These are phyloP conservation scores for Aethes cnicana DNA, from an alignment of 2,888 invertebrate genomes.

Conservation along the genomic window DNA sequence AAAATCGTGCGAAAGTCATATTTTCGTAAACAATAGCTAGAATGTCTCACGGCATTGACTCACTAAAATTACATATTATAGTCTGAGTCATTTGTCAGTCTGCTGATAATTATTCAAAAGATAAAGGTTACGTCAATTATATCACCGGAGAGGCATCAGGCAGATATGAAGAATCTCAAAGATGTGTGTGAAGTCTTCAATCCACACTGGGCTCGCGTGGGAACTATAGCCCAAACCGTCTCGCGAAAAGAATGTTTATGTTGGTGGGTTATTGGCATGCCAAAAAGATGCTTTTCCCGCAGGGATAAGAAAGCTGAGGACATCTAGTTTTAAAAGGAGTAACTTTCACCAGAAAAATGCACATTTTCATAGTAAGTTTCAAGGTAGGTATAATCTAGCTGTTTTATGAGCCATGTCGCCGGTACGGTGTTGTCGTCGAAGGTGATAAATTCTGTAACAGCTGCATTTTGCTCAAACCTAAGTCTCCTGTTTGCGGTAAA, in stretches of 20 bases:
- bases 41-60: slow-evolving; percentile 26
- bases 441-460: neutral
- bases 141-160: neutral
- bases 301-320: no score
- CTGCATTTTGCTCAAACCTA: neutral
- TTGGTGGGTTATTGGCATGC: no score
- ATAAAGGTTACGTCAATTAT: slow-evolving; percentile 9
- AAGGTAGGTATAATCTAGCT: neutral
- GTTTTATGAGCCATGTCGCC: neutral
- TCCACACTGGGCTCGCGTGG: no score
- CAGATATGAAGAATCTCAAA: no score
- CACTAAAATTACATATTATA: slow-evolving; percentile 1
- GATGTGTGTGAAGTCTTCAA: no score
- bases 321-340: no score
- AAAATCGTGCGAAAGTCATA: slow-evolving; percentile 20
- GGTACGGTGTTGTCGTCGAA: neutral
- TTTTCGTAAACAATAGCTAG: slow-evolving; percentile 15
- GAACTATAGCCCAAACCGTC: no score
- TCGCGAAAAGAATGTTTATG: no score
- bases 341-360: no score
- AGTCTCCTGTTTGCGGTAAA: neutral
- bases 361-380: no score
- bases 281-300: no score
- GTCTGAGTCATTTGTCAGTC: slow-evolving; percentile 4
- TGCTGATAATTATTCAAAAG: neutral